Evolutionary conservation across 92 coral and sea anemone genomes (phyloP).

Genomic region (Epizoanthus fatuus): DNA sequence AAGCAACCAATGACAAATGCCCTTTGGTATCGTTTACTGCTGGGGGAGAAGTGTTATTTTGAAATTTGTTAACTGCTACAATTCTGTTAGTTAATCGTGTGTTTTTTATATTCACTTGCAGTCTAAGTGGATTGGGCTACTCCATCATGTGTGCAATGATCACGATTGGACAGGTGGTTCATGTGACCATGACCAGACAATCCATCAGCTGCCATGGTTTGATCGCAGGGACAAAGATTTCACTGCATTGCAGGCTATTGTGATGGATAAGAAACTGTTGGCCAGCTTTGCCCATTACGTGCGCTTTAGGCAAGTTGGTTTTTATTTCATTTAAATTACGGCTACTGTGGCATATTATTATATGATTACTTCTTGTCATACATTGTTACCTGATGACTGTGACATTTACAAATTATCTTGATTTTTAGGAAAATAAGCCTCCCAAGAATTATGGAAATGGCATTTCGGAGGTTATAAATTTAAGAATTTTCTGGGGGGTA

Average conservation of each 20-base stretch:
- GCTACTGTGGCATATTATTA: too few species aligned
- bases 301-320: slow-evolving; percentile 39
- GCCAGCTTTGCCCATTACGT: slow-evolving; percentile 52
- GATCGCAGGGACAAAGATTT: slow-evolving; percentile 54
- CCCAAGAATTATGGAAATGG: too few species aligned
- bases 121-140: slow-evolving; percentile 51
- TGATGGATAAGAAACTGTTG: slow-evolving; percentile 37
- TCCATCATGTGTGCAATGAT: slow-evolving; percentile 60
- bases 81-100: background rate
- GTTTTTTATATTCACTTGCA: background rate
- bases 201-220: slow-evolving; percentile 50
- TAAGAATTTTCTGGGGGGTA: too few species aligned
- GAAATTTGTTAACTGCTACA: background rate
- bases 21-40: background rate
- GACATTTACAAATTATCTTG: too few species aligned
- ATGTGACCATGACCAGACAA: slow-evolving; percentile 48
- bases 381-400: too few species aligned
- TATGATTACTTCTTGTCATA: too few species aligned
- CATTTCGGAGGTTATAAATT: too few species aligned
- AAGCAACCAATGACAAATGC: background rate
- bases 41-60: background rate
- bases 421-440: too few species aligned
- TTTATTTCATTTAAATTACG: background rate
- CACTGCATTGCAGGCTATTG: slow-evolving; percentile 45
- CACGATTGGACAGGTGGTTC: slow-evolving; percentile 59